Evolutionary conservation across 92 coral and sea anemone genomes (phyloP).

Genomic region (Zoanthus solanderi): DNA sequence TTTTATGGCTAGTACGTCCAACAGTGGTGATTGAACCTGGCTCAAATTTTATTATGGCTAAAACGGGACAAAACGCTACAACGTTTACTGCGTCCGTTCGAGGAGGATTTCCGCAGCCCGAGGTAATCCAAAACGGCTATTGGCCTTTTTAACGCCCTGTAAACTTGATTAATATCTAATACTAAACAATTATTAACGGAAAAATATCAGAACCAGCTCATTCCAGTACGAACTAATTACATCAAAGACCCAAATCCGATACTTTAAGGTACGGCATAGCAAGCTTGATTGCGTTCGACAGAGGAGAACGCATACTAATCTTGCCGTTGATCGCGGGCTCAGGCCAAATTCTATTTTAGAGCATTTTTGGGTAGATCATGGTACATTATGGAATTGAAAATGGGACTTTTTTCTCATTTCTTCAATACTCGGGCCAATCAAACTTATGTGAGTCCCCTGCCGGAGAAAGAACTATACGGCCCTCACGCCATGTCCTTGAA

Average conservation of each 20-base stretch:
- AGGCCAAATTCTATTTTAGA: too few species aligned
- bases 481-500: constrained; percentile 11
- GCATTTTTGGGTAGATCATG: too few species aligned
- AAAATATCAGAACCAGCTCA: too few species aligned
- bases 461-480: constrained; percentile 12
- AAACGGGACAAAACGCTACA: constrained; percentile 70
- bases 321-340: too few species aligned
- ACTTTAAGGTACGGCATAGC: too few species aligned
- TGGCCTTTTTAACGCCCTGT: too few species aligned
- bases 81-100: constrained; percentile 71
- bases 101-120: constrained; percentile 85
- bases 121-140: background rate
- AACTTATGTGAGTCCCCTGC: constrained; percentile 31
- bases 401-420: constrained; percentile 27
- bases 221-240: too few species aligned
- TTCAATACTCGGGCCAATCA: constrained; percentile 44
- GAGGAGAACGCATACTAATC: too few species aligned
- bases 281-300: too few species aligned
- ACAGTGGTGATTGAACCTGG: constrained; percentile 73
- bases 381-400: background rate
- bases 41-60: constrained; percentile 64
- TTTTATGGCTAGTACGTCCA: constrained; percentile 73
- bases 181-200: too few species aligned
- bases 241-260: too few species aligned
- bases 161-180: too few species aligned